These are phyloP conservation scores for Neolamprologus cancellatus DNA, from an alignment of 2,113 vertebrate species.

Conservation along the genomic window DNA sequence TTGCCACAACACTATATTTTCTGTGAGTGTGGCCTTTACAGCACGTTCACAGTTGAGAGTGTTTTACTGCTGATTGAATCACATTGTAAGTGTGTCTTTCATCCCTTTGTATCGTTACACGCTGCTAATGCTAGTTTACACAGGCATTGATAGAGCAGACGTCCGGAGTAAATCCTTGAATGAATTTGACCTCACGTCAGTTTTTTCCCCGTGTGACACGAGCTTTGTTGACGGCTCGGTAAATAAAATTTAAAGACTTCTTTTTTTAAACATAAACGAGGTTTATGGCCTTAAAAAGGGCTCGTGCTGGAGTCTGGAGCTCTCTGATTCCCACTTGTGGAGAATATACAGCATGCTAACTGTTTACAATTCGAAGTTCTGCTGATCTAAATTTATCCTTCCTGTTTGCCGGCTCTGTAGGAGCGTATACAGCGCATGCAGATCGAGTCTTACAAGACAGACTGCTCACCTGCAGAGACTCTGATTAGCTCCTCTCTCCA, in stretches of 20 bases:
- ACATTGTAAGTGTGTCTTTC: neutral
- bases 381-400: neutral
- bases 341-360: neutral
- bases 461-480: conserved; percentile 34
- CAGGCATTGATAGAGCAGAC: neutral
- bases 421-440: neutral
- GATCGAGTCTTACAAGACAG: conserved; percentile 10
- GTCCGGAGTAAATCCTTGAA: neutral
- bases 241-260: neutral
- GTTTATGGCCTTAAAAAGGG: neutral
- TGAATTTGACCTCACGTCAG: neutral
- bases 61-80: conserved; percentile 58
- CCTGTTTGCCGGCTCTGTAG: neutral
- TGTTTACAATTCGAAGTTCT: neutral
- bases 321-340: fast-evolving
- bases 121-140: neutral
- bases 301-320: fast-evolving
- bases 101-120: neutral
- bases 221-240: neutral
- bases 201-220: neutral
- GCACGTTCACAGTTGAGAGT: neutral
- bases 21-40: conserved; percentile 14
- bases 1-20: conserved; percentile 8
- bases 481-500: conserved; percentile 55
- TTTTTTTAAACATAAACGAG: neutral